Evolutionary conservation across 2,113 vertebrate genomes (phyloP).

Genomic region (Tetrao urogallus): DNA sequence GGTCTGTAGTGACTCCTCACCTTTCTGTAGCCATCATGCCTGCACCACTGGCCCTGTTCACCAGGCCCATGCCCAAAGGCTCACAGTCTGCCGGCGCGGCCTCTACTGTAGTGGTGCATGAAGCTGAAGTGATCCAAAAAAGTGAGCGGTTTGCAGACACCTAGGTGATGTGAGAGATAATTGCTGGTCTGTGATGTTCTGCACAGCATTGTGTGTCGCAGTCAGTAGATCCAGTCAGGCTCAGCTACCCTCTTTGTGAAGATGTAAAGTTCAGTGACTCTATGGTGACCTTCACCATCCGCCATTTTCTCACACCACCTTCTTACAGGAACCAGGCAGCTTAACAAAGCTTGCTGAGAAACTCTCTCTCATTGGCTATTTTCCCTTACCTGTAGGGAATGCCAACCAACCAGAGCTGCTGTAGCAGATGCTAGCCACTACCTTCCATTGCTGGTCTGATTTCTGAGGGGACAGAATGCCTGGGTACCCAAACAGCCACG

Average conservation of each 20-base stretch:
- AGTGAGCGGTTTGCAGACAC: neutral
- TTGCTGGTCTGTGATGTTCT: accelerated
- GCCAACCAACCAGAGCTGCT: neutral
- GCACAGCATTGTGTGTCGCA: neutral
- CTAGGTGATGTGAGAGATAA: neutral
- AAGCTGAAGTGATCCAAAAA: neutral
- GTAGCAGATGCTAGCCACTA: accelerated
- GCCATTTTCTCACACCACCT: neutral
- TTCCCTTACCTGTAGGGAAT: accelerated
- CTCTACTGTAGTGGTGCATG: accelerated
- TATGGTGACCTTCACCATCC: accelerated
- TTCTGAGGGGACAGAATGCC: neutral
- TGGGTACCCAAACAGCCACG: accelerated
- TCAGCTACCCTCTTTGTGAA: neutral
- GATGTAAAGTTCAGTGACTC: neutral
- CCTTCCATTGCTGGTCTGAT: accelerated
- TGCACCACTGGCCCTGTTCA: neutral
- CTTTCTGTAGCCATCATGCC: accelerated
- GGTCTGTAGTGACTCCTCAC: neutral
- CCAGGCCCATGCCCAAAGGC: neutral
- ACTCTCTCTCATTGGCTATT: neutral
- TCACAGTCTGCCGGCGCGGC: accelerated
- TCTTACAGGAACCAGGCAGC: neutral
- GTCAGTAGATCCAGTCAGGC: neutral
- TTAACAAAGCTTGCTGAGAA: neutral